Evolutionary conservation across 2,113 vertebrate genomes (phyloP).

Genomic region (Thryonomys swinderianus): DNA sequence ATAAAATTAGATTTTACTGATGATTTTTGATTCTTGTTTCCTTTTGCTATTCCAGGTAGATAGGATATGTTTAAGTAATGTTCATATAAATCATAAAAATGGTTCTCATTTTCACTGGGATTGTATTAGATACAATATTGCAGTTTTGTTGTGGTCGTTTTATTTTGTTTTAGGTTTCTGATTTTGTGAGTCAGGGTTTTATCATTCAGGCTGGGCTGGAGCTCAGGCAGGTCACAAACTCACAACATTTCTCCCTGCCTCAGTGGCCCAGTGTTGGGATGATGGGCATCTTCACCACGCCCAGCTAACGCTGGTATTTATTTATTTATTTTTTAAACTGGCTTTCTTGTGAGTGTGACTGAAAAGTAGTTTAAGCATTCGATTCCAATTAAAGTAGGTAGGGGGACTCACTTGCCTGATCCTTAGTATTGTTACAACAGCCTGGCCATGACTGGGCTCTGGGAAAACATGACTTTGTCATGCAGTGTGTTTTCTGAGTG

Average conservation of each 20-base stretch:
- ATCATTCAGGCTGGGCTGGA: not conserved
- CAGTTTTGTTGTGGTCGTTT: too few species aligned
- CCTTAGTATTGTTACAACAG: not conserved
- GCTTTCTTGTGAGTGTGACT: conserved; percentile 4
- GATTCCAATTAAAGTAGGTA: not conserved
- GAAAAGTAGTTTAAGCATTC: not conserved
- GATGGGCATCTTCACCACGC: not conserved
- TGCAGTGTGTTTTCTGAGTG: not conserved
- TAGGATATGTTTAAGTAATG: not conserved
- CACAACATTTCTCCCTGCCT: not conserved
- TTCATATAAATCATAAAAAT: conserved; percentile 30
- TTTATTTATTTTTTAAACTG: not conserved
- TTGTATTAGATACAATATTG: not conserved
- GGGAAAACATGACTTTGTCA: not conserved
- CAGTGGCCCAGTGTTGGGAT: not conserved
- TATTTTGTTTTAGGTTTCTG: not conserved
- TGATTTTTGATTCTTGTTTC: conserved; percentile 24
- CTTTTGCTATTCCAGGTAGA: not conserved
- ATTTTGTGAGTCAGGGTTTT: not conserved
- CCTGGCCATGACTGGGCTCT: not conserved
- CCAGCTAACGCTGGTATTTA: not conserved
- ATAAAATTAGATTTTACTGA: conserved; percentile 36
- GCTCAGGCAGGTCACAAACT: not conserved
- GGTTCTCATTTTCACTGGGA: not conserved
- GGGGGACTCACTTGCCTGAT: not conserved